A percentile compares a stretch with the other conserved stretches of the same genome.
phyloP scores from a whole-genome alignment of 2,113 vertebrate genomes.

The Syngnathus scovelli region DNA sequence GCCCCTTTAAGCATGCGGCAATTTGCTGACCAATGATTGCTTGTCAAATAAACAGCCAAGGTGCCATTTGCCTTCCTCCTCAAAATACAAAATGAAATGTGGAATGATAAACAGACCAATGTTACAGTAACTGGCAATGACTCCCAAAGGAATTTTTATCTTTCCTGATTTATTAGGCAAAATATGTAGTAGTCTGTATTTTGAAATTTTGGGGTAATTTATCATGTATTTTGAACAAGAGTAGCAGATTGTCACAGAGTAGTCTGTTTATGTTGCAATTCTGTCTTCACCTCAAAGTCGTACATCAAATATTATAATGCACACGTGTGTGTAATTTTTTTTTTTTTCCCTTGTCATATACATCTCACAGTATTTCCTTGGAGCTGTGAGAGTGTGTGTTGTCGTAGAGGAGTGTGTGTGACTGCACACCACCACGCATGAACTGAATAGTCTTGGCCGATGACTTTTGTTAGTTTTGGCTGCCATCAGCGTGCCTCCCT shows the following conservation, averaged over 20 bases:
- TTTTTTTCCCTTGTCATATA: conserved; percentile 1
- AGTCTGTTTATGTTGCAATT: not conserved
- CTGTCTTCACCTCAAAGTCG: not conserved
- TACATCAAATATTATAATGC: not conserved
- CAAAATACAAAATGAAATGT: conserved; percentile 47
- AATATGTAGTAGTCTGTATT: not conserved
- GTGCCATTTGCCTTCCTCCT: conserved; percentile 49
- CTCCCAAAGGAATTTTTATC: not conserved
- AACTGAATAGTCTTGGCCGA: conserved; percentile 49
- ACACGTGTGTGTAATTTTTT: not conserved
- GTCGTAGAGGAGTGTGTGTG: conserved; percentile 23
- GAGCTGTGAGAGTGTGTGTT: conserved; percentile 39
- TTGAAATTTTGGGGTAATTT: not conserved
- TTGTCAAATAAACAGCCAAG: conserved; percentile 62
- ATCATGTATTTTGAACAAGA: conserved; percentile 10
- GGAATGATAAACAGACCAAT: conserved; percentile 39
- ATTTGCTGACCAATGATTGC: conserved; percentile 57
- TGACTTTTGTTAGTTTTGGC: conserved; percentile 61
- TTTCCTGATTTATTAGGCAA: not conserved
- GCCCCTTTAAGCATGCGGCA: conserved; percentile 47
- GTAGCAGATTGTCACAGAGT: conserved; percentile 1
- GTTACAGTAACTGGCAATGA: conserved; percentile 28
- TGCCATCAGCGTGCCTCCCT: conserved; percentile 29
- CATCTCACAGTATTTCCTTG: conserved; percentile 15
- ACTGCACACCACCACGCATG: conserved; percentile 9